Conservation (phyloP, 1,140 invertebrate species). For the Drusus annulatus region DNA sequence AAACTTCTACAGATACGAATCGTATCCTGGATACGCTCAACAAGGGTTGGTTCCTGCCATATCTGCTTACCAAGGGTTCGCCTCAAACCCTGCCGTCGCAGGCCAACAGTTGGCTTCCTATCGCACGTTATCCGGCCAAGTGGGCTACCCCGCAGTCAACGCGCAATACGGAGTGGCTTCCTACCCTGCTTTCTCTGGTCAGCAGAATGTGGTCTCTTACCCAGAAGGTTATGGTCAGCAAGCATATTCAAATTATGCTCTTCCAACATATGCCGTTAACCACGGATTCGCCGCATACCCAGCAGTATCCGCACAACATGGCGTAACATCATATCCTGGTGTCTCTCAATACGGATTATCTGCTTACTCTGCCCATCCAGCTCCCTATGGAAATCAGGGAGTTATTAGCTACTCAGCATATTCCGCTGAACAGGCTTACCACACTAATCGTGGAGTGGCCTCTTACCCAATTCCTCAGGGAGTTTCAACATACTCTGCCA, state of each 20-base stretch:
- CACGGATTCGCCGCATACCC: slow-evolving; percentile 42
- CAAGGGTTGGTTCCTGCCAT: slow-evolving; percentile 66
- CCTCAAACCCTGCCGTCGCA: too few species aligned
- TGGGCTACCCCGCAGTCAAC: slow-evolving; percentile 57
- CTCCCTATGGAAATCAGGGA: too few species aligned
- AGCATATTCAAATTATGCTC: not conserved
- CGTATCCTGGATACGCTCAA: too few species aligned
- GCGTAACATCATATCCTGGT: slow-evolving; percentile 64
- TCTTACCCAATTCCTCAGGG: too few species aligned
- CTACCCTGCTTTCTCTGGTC: too few species aligned
- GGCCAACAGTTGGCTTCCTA: too few species aligned
- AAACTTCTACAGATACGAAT: too few species aligned
- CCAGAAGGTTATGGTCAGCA: not conserved
- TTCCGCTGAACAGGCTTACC: slow-evolving; percentile 67
- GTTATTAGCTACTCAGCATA: too few species aligned
- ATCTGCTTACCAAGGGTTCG: slow-evolving; percentile 62
- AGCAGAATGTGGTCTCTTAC: slow-evolving; percentile 15
- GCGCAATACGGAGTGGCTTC: slow-evolving; percentile 58
- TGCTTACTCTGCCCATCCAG: slow-evolving; percentile 38
- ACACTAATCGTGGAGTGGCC: slow-evolving; percentile 60
- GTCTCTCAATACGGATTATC: slow-evolving; percentile 58
- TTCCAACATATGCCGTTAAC: slow-evolving; percentile 32
- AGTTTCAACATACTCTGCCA: too few species aligned
- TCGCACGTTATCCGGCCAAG: too few species aligned
- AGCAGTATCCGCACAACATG: slow-evolving; percentile 62